Evolutionary conservation across 1,140 invertebrate species (phyloP).

Genomic region (Rhopalosiphum padi): DNA sequence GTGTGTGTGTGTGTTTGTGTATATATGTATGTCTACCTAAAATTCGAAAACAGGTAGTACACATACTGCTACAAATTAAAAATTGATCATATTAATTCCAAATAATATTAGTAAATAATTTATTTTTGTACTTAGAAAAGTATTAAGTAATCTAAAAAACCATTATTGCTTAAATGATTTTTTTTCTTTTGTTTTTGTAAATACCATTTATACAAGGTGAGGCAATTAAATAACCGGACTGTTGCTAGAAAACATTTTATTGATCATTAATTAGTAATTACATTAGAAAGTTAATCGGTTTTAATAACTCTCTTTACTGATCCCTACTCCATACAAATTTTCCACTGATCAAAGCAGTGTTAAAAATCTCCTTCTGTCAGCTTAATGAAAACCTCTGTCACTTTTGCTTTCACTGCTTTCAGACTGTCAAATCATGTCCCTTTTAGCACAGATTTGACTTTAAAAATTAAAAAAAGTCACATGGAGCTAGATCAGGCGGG

Average conservation of each 20-base stretch:
- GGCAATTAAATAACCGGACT: too few relatives aligned
- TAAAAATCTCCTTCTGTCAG: too few relatives aligned
- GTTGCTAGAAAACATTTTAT: too few relatives aligned
- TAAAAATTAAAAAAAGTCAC: background rate
- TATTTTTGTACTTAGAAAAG: background rate
- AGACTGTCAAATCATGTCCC: background rate
- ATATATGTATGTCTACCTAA: background rate
- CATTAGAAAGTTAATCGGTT: too few relatives aligned
- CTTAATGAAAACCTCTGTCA: background rate
- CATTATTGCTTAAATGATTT: background rate
- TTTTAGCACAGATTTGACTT: background rate
- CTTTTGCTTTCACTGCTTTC: background rate
- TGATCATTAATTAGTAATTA: too few relatives aligned
- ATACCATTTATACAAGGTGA: too few relatives aligned
- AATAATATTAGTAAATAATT: background rate
- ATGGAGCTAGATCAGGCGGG: background rate
- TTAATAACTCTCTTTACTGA: too few relatives aligned
- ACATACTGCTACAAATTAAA: background rate
- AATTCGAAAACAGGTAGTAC: background rate
- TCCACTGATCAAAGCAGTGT: too few relatives aligned
- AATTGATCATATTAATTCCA: background rate
- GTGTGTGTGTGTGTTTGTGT: too few relatives aligned
- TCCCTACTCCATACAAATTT: too few relatives aligned
- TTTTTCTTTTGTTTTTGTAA: too few relatives aligned
- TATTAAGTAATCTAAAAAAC: background rate